Base-by-base conservation (phyloP, 2,888 invertebrate genomes). In the Emmelina monodactyla region DNA sequence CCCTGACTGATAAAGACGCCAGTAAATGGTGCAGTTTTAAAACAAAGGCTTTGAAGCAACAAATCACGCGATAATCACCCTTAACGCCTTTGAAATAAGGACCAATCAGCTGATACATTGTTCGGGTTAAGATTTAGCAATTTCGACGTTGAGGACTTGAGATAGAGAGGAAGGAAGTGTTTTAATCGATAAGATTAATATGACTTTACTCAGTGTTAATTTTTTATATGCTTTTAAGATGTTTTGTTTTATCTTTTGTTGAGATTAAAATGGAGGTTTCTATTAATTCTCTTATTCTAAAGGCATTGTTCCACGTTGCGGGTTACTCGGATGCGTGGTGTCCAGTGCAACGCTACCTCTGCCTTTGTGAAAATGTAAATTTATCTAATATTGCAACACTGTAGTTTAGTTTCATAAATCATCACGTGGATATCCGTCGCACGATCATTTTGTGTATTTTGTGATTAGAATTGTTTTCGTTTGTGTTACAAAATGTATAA, bases 1-100 rank as follows among this genome's bases (percentile, higher is more conserved):
- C 45, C 12, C 14, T 29, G 49, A 53, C 62, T 62, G 73, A 75
- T 76, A 76, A 76, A 72, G 73, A 65, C 65, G 64, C 65, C 57
- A 62, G 60, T 60, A 58, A 60, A 53, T 25, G 25, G 25, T 25
- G 25, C 25, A 25, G 25, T 25, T 25, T 25, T 11, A n/a, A 25
- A 25, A 25, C 25, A 25, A 25, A 25, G 11, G 25, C 4, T 25
- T 10, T 25, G n/a, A n/a, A n/a, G n/a, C n/a, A 10, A n/a, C 19
- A 25, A 10, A n/a, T 10, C n/a, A 25, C n/a, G 11, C 25, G 9
- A 25, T n/a, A 25, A 10, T 10, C 34, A 30, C 37, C 37, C 31
- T 32, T 30, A 15, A 36, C 29, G 30, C 30, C 3, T 33, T 31
- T 25, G 3, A 7, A 10, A 25, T 25, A 25, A 25, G 11, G 25